Evolutionary conservation across 2,797 vertebrate genomes (phyloP), one percentile per base, ranked within the genome.

Genomic region (Sebastes goodei): DNA sequence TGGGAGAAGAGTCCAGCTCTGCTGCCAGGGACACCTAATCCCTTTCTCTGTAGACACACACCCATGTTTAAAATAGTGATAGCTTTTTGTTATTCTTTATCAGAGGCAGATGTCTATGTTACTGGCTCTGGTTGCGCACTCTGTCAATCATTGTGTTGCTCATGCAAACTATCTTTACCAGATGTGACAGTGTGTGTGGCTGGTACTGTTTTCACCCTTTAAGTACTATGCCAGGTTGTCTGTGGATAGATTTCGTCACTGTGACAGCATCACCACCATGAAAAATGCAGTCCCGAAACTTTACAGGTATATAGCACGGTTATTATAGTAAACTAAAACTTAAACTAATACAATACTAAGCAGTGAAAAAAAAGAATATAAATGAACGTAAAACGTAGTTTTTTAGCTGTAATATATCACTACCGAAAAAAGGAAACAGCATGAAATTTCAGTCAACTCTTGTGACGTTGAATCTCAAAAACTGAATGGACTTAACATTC

Each of bases 1-100:
- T 10, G 21, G 20, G 66, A 69, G 53, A 25, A 38, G 60, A 73
- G 12, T 63, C 12, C 30, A 12, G 17, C 23, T 65, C 61, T 25
- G 9, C 56, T 56, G 46, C 75, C 80, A 83, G 38, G 72, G 66
- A 87, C 80, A 78, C 32, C 46, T 65, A 70, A 81, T 84, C 59
- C 70, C 9, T 8, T 27, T 77, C 66, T 76, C 42, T 49, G 7
- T 29, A 12, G 23, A 70, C 12, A 66, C 17, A 55, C 55, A 49
- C 6, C 17, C 62, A 73, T 33, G 11, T 69, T 6, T 69, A 53
- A 78, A 71, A 74, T 15, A 38, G 35, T 27, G 65, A 76, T 59
- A 32, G 25, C 32, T 72, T 38, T 42, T 64, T 56, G 15, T 57
- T 65, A 69, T 71, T 14, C 6, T 55, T 33, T 78, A 71, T 67